Base-by-base conservation (phyloP, 1,140 invertebrate species). In the Bradysia coprophila region DNA sequence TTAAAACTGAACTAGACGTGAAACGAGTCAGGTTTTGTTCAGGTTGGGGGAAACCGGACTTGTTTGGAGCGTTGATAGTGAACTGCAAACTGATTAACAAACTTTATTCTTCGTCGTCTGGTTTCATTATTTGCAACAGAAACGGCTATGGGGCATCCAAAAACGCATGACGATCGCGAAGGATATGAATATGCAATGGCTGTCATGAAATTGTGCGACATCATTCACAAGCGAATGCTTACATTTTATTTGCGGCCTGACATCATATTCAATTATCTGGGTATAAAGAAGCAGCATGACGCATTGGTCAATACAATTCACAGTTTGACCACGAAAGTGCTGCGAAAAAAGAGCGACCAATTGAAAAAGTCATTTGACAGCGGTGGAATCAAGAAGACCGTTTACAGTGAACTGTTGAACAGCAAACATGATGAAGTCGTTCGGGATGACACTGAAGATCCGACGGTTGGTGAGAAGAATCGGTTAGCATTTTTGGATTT, bases 401-500 rank as follows among this genome's bases (percentile, higher is more conserved):
- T 11, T 34, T 34, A 34, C 32, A 34, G 32, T 11, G 32, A 34
- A 15, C 18, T 34, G 32, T 15, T 34, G 4, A 34, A 13, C 18
- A 3, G 18, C n/a, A 34, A 31, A 31, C 57, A 65, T 33, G 55
- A 58, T 37, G 18, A 8, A 31, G 28, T 34, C 4, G 18, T 34
- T 34, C 32, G 13, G n/a, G 32, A 34, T 34, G 32, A 34, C 11
- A 34, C 32, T 11, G 78, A 81, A 34, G 32, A 34, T 34, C 32
- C 32, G 18, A n/a, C n/a, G n/a, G n/a, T 78, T 40, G 73, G 72
- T 20, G 71, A 76, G 48, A 86, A 84, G 56, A 76, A 76, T 49
- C 69, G 81, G 16, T 57, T 85, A 16, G 87, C 88, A 3, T 87
- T 94, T 58, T 67, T 93, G 43, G 88, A 94, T 55, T 68, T 88